Evolutionary conservation across 2,113 vertebrate species (phyloP).

Genomic region (Crotalus helleri): DNA sequence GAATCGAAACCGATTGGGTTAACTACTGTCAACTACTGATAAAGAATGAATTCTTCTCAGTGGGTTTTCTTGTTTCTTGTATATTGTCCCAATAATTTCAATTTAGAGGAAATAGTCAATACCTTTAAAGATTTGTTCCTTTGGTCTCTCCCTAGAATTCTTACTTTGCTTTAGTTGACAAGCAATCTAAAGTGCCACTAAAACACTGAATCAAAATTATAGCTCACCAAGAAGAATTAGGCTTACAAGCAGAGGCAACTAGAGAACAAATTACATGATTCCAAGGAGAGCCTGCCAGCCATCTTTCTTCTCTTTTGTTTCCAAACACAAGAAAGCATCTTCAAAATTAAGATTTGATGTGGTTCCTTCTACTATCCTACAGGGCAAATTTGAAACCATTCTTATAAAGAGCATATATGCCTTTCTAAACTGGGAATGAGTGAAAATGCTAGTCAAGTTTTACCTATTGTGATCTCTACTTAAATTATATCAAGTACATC

Average conservation of each 20-base stretch:
- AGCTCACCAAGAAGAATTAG: not conserved
- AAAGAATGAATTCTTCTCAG: not conserved
- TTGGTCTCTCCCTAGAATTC: not conserved
- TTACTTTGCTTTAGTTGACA: not conserved
- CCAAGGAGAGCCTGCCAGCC: not conserved
- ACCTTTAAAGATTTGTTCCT: not conserved
- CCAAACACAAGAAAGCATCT: not conserved
- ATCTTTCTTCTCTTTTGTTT: not conserved
- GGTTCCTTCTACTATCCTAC: not conserved
- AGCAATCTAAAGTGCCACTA: not conserved
- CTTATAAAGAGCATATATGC: not conserved
- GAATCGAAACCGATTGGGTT: not conserved
- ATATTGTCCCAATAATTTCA: not conserved
- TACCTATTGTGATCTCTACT: not conserved
- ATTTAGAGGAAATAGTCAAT: not conserved
- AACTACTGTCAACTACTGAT: not conserved
- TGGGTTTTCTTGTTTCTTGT: not conserved
- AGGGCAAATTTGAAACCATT: not conserved
- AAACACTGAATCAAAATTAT: not conserved
- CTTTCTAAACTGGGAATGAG: not conserved
- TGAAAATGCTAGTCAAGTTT: not conserved
- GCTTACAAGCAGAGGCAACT: not conserved
- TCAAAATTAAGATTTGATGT: not conserved
- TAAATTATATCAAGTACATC: not conserved
- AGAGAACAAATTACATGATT: not conserved